Evolutionary conservation across 2,113 vertebrate genomes (phyloP), one percentile per base, ranked within the genome.

Genomic region (Noturus placidus): DNA sequence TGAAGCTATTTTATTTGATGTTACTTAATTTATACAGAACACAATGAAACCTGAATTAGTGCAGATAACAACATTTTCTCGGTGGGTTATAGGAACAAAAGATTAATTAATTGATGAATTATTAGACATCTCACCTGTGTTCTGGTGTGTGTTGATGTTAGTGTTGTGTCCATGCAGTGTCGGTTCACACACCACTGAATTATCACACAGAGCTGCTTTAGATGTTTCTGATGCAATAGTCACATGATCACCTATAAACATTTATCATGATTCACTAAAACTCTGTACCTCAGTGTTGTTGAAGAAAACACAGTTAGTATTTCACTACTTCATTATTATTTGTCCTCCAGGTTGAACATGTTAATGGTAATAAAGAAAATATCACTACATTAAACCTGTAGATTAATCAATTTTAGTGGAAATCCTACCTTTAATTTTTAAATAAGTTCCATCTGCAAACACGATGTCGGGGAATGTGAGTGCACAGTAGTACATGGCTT

Each of bases 361-460:
- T 1, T 33, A 69, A 69, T 15, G 2, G 25, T 69, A 17, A 69
- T 33, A 14, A 7, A 0, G 20, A 27, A 46, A 42, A 76, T 70
- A 35, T 25, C 5, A 76, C 10, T 2, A 72, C 33, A 35, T 74
- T 22, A 20, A n/a, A 65, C 27, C 27, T 4, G 22, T 20, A 25
- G 4, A 13, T 54, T 54, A 15, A 54, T 15, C 52, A 54, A 15
- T 33, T 69, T 33, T 1, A 33, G 0, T 67, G 0, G 13, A 69
- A 69, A 69, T 33, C 67, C 15, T 69, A 69, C 67, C 67, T 69
- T 70, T 70, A 35, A 70, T 33, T 70, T 70, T 70, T 70, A 70
- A 70, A 61, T 61, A 61, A 17, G 25, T 22, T 61, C 59, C 59
- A 35, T 35, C 15, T 61, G 7, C 59, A 61, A 61, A 61, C 59